phyloP scores from a whole-genome alignment of 2,888 invertebrate species.

The Drosophila nr. fundita region DNA sequence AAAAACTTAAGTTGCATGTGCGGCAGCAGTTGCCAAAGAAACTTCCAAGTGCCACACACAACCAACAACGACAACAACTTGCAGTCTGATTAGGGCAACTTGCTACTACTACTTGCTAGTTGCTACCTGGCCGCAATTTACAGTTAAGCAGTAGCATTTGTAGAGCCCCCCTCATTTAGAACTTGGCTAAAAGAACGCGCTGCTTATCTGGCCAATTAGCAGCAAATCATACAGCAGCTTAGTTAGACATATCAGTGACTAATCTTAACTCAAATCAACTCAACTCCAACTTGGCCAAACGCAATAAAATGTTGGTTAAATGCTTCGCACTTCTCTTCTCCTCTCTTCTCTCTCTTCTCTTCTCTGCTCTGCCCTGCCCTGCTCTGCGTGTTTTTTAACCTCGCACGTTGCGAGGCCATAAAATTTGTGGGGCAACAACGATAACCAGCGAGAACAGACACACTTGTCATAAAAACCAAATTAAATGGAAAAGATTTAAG shows the following conservation, averaged over 20 bases:
- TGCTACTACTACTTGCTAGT: conserved; percentile 5
- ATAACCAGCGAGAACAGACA: conserved; percentile 2
- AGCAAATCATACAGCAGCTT: conserved; percentile 37
- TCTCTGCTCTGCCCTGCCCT: neutral
- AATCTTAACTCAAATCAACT: neutral
- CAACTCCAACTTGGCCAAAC: neutral
- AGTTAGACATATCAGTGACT: conserved; percentile 28
- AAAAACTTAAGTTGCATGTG: conserved; percentile 31
- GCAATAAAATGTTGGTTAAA: conserved; percentile 30
- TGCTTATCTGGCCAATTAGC: conserved; percentile 52
- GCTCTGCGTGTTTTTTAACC: neutral
- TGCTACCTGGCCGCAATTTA: conserved; percentile 32
- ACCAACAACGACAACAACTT: neutral
- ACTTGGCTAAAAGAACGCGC: conserved; percentile 24
- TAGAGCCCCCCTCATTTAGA: conserved; percentile 13
- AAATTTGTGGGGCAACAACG: conserved; percentile 24
- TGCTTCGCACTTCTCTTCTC: neutral
- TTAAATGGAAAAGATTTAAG: conserved; percentile 39
- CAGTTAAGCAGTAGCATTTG: conserved; percentile 11
- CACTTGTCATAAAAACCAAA: conserved; percentile 35
- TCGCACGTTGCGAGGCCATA: conserved; percentile 33
- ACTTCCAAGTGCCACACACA: conserved; percentile 37
- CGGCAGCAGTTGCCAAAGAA: conserved; percentile 21
- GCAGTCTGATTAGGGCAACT: conserved; percentile 24
- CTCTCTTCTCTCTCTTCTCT: neutral